phyloP scores from a whole-genome alignment of 2,113 vertebrate genomes.

The Carollia perspicillata region DNA sequence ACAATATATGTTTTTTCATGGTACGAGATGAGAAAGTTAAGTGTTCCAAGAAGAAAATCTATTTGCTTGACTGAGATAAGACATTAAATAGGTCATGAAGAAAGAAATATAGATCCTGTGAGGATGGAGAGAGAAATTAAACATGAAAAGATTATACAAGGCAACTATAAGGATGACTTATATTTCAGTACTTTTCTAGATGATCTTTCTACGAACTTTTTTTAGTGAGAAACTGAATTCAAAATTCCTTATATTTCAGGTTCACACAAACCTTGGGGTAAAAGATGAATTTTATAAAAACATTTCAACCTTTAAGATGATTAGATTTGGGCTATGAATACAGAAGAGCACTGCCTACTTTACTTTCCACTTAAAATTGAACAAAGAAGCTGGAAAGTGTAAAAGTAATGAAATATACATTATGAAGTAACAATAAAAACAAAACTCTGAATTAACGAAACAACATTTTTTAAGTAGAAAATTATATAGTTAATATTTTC shows the following conservation, averaged over 20 bases:
- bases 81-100: neutral
- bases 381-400: neutral
- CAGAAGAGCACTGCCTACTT: neutral
- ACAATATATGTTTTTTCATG: neutral
- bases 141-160: neutral
- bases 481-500: neutral
- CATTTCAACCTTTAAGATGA: neutral
- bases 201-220: neutral
- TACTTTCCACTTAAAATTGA: neutral
- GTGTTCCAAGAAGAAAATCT: neutral
- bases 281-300: neutral
- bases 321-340: neutral
- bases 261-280: neutral
- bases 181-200: neutral
- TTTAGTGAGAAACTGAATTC: neutral
- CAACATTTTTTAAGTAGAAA: neutral
- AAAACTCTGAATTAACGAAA: neutral
- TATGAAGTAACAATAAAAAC: neutral
- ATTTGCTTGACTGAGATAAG: neutral
- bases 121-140: neutral
- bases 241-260: conserved; percentile 4
- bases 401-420: neutral
- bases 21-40: neutral
- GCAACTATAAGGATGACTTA: neutral
- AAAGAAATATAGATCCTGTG: neutral